phyloP scores from a whole-genome alignment of 2,888 invertebrate species.

The Epinotia bilunana region DNA sequence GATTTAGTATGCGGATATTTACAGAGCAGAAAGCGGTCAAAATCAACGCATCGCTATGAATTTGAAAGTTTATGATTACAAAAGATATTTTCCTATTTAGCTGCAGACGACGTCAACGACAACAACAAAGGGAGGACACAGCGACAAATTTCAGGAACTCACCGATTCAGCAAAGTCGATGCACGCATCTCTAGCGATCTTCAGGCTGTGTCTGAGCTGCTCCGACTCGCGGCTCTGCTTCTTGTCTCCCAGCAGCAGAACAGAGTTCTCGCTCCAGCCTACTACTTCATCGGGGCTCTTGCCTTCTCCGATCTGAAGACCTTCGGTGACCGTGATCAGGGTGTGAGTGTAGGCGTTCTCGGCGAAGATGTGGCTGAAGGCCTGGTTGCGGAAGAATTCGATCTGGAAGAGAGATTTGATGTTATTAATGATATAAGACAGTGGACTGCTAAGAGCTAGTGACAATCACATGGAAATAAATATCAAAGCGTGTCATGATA shows the following conservation, averaged over 20 bases:
- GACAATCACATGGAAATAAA: no score
- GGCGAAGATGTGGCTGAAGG: constrained; percentile 66
- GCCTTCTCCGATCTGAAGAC: constrained; percentile 80
- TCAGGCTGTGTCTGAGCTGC: constrained; percentile 83
- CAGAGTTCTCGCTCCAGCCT: constrained; percentile 85
- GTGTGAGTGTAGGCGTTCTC: constrained; percentile 86
- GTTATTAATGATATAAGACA: not conserved
- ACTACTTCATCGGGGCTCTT: constrained; percentile 85
- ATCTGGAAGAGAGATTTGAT: constrained; percentile 49
- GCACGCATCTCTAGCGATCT: constrained; percentile 86
- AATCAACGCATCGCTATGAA: no score
- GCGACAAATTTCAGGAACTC: constrained; percentile 60
- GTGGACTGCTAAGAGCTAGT: no score
- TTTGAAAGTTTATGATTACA: no score
- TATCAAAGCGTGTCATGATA: no score
- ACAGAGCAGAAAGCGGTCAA: no score
- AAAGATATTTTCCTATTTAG: no score
- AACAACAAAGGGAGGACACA: no score
- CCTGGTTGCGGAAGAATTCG: constrained; percentile 50
- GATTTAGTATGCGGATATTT: no score
- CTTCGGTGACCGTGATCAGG: constrained; percentile 84
- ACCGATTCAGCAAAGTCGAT: constrained; percentile 87
- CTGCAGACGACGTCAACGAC: no score
- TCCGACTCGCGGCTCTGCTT: constrained; percentile 85
- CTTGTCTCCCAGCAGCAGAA: constrained; percentile 87